Conservation (phyloP, 2,888 invertebrate genomes). For the Deroplatys truncata region DNA sequence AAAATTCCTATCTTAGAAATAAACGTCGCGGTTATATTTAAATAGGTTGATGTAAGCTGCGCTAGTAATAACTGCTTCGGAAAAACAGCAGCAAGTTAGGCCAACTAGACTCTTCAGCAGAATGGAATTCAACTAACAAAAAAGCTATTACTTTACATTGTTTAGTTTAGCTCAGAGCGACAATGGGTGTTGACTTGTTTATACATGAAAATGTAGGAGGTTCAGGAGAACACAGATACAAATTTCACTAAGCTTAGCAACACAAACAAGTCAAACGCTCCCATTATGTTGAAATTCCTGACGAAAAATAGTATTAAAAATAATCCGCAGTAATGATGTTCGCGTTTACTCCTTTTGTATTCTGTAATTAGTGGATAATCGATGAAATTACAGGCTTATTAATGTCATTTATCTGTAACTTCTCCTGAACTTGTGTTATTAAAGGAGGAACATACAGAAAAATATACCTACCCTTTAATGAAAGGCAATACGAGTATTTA, state of each 20-base stretch:
- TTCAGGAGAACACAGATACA: not conserved
- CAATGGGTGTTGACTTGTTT: not conserved
- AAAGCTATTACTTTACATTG: not conserved
- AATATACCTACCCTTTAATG: too few species aligned
- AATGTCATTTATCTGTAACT: too few species aligned
- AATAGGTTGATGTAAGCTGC: too few species aligned
- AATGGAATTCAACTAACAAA: not conserved
- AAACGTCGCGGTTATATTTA: not conserved
- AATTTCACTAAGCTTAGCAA: not conserved
- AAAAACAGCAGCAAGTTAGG: not conserved
- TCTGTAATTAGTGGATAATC: too few species aligned
- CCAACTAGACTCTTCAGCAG: not conserved
- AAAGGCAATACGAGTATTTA: too few species aligned
- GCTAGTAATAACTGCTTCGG: not conserved
- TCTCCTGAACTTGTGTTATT: too few species aligned
- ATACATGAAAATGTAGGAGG: not conserved
- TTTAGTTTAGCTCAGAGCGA: not conserved
- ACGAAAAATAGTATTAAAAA: too few species aligned
- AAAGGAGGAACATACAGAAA: too few species aligned
- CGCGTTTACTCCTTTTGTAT: too few species aligned
- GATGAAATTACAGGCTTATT: too few species aligned
- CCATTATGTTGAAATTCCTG: not conserved
- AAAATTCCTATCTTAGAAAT: not conserved
- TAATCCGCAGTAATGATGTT: too few species aligned
- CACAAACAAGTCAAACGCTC: not conserved